Conservation (phyloP, 2,113 vertebrate genomes). For the Poecilia latipinna region DNA sequence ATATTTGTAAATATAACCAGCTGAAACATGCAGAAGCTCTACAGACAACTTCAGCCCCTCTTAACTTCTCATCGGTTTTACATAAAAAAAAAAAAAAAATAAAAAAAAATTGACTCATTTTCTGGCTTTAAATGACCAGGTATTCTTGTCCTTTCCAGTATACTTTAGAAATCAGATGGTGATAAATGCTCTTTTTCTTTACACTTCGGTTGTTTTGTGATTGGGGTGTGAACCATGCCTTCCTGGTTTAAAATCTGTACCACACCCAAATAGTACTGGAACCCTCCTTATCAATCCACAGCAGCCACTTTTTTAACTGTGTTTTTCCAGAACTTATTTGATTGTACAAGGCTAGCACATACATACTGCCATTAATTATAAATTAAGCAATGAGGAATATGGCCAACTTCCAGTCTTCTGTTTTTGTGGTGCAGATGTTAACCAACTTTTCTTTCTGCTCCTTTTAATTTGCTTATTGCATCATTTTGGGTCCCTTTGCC, state of each 20-base stretch:
- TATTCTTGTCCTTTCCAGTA: background rate
- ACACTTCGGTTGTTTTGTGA: background rate
- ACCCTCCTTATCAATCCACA: slow-evolving; percentile 31
- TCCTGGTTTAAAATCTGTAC: background rate
- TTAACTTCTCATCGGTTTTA: too few relatives aligned
- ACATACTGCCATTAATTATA: background rate
- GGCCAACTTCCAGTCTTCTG: background rate
- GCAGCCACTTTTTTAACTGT: background rate
- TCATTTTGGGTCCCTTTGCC: background rate
- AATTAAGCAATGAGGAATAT: too few relatives aligned
- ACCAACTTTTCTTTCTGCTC: background rate
- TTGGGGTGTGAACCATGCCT: background rate
- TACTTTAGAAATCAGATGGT: background rate
- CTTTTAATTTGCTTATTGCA: background rate
- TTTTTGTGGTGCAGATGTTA: background rate
- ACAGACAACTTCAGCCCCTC: too few relatives aligned
- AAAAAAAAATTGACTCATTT: too few relatives aligned
- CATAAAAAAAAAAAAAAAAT: too few relatives aligned
- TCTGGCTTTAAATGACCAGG: background rate
- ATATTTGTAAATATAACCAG: too few relatives aligned
- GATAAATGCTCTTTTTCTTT: background rate
- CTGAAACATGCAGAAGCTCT: too few relatives aligned
- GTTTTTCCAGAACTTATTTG: background rate
- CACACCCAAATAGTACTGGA: slow-evolving; percentile 26
- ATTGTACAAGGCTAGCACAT: background rate